Evolutionary conservation across 2,113 vertebrate genomes (phyloP), one percentile per base, ranked within the genome.

Genomic region (Tragulus kanchil): DNA sequence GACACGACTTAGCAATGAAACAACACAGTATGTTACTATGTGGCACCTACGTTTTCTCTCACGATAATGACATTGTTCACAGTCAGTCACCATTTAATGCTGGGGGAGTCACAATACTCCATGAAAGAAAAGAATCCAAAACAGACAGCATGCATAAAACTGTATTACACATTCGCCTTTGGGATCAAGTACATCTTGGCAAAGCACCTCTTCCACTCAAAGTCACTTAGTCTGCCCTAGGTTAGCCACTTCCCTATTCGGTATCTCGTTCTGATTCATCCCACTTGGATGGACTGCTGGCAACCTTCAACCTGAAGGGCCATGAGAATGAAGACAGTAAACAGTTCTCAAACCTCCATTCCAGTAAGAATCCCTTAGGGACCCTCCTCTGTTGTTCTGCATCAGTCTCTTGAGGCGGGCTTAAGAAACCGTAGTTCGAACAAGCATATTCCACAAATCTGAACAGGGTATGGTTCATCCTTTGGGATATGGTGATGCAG

Each of bases 81-180:
- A 94, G 23, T 90, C 71, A 48, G n/a, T 84, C 58, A 81, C 50
- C 13, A 75, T 52, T 94, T 85, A 77, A 77, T 89, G 90, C 77
- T 96, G 31, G 12, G 23, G 92, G 14, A 82, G 23, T 65, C 52
- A 90, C 1, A 48, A 45, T 14, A 56, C 25, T 62, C 36, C 16
- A 79, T 86, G 61, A 79, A 45, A 58, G 58, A 69, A 81, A 62
- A 91, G 48, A 78, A n/a, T 59, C 1, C 42, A 96, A 98, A 93
- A 58, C 64, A 85, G 92, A 78, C 26, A 61, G 26, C 50, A 79
- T n/a, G 54, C 26, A 71, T 54, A 19, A 87, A 73, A 88, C 48
- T 26, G 48, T 64, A 48, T 64, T 89, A 67, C 77, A 65, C 58
- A 67, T 45, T 58, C 89, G 75, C 54, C 69, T 92, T 45, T 21